Evolutionary conservation across 1,140 invertebrate species (phyloP).

Genomic region (Lineus longissimus): DNA sequence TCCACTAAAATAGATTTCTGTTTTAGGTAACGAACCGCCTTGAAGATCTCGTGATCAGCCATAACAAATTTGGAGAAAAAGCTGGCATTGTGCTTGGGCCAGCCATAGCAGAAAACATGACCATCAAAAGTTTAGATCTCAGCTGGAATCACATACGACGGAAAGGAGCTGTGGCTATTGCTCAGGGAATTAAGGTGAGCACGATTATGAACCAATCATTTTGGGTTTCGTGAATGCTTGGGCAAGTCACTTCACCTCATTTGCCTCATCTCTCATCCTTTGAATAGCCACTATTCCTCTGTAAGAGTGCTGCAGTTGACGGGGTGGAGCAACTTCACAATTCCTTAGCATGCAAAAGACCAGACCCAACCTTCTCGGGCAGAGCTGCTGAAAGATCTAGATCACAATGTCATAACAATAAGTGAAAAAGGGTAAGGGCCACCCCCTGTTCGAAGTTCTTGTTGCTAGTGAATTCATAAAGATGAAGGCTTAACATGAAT

Average conservation of each 20-base stretch:
- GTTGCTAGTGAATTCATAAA: too few relatives aligned
- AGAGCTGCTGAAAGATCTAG: too few relatives aligned
- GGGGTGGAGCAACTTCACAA: too few relatives aligned
- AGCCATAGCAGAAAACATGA: slow-evolving; percentile 49
- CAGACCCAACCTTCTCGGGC: too few relatives aligned
- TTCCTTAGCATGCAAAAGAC: too few relatives aligned
- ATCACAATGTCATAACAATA: too few relatives aligned
- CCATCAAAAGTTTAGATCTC: slow-evolving; percentile 48
- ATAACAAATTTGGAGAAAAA: slow-evolving; percentile 45
- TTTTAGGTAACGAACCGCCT: slow-evolving; percentile 18
- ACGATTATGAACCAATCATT: background rate
- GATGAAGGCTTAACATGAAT: too few relatives aligned
- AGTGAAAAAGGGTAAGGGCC: too few relatives aligned
- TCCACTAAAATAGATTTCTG: background rate
- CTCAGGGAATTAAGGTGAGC: slow-evolving; percentile 48
- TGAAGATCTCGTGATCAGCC: slow-evolving; percentile 39
- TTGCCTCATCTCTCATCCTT: background rate
- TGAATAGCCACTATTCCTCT: too few relatives aligned
- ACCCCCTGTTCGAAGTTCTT: too few relatives aligned
- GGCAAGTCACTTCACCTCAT: background rate
- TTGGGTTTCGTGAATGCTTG: slow-evolving; percentile 9
- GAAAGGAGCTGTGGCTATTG: slow-evolving; percentile 48
- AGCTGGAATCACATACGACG: slow-evolving; percentile 51
- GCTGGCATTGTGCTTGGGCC: slow-evolving; percentile 44
- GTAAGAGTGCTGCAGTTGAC: too few relatives aligned